A percentile compares a stretch with the other conserved stretches of the same genome.
Evolutionary conservation across 2,888 invertebrate genomes (phyloP).

Genomic region (Macaria notata): DNA sequence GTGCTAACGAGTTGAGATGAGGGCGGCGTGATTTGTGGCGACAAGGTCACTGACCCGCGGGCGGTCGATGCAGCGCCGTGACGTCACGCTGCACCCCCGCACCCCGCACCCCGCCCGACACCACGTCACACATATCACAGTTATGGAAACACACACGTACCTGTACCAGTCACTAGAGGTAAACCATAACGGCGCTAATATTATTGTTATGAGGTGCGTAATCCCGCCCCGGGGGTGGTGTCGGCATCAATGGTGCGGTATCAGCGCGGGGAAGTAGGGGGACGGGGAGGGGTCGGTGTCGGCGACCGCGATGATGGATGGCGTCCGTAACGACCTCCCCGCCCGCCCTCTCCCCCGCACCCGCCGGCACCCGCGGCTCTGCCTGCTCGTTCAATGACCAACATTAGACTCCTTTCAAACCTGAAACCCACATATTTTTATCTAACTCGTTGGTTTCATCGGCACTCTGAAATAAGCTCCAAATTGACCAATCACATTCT

Average conservation of each 20-base stretch:
- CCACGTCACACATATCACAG: too few species aligned
- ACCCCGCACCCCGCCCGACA: too few species aligned
- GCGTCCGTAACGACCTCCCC: constrained; percentile 58
- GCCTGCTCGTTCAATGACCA: not conserved
- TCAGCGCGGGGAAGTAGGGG: not conserved
- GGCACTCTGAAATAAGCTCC: not conserved
- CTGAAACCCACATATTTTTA: not conserved
- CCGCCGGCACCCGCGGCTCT: constrained; percentile 3
- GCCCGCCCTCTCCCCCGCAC: constrained; percentile 7
- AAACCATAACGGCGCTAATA: too few species aligned
- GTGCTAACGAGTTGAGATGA: too few species aligned
- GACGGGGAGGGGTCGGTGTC: constrained; percentile 31
- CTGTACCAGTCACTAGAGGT: not conserved
- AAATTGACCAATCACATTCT: too few species aligned
- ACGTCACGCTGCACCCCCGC: too few species aligned
- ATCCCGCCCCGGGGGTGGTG: not conserved
- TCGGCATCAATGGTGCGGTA: constrained; percentile 4
- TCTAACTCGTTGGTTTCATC: not conserved
- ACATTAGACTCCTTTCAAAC: not conserved
- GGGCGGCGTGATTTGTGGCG: too few species aligned
- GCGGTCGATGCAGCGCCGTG: too few species aligned
- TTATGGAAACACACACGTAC: too few species aligned
- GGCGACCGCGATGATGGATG: constrained; percentile 67
- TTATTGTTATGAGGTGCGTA: not conserved
- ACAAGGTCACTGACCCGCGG: too few species aligned